Base-by-base conservation (phyloP, 2,797 vertebrate species). In the Dryobates pubescens region DNA sequence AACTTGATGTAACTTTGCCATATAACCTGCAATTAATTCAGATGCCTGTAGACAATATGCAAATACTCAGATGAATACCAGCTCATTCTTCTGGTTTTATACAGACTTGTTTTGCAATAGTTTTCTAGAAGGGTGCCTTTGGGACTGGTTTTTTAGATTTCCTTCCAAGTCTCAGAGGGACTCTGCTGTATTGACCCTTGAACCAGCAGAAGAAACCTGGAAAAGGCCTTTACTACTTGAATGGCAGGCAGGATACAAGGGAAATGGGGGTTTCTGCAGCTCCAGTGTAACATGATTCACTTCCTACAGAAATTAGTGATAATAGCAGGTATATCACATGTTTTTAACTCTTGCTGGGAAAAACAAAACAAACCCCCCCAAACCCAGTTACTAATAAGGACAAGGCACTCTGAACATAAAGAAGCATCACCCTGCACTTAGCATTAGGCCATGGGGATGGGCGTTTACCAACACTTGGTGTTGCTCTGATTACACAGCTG, bases 41-140 rank as follows among this genome's bases (percentile, higher is more conserved):
- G 65, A 77, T 80, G 61, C 56, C 78, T 85, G 74, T 34, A 84
- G 58, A 93, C 58, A 77, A 79, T 32, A 65, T 0, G 0, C 27
- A 82, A 90, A 63, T 34, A 71, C 23, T 87, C 13, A 0, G 29
- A 57, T 76, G 68, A 76, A 74, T 19, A 84, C 20, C 84, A 90
- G 49, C 32, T 94, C 61, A 19, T 75, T 88, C 71, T 71, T 74
- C 62, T 47, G 58, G 9, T 90, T 89, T 73, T 61, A 88, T 30
- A 89, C 38, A 86, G 49, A 7, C 8, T 90, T 61, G 53, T 81
- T 90, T 63, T 34, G 53, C 13, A 82, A 78, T 57, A 53, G 43
- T 26, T 79, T 93, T 79, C 84, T 90, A 93, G 70, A 57, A 89
- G 81, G 67, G 47, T 77, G 86, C 84, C 75, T 81, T 84, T 73